Conservation (phyloP, 2,797 vertebrate genomes). For the Syndactyla subalaris region DNA sequence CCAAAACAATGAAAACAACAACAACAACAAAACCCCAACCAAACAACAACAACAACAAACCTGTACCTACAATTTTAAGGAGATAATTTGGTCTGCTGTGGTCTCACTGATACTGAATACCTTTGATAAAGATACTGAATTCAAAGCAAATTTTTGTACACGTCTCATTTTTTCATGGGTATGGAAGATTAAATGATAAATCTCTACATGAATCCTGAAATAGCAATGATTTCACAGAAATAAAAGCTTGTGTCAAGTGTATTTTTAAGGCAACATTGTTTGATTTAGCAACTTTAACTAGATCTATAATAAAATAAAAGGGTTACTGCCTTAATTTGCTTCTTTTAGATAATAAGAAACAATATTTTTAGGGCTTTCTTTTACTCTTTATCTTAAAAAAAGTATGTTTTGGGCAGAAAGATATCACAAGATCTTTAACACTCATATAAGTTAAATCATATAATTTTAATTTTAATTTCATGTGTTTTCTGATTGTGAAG, state of each 20-base stretch:
- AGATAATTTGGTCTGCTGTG: neutral
- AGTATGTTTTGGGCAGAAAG: neutral
- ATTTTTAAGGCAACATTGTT: neutral
- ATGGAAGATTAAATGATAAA: neutral
- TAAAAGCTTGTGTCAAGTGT: neutral
- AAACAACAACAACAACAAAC: no score
- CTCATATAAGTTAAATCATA: neutral
- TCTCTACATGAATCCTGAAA: neutral
- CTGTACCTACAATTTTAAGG: neutral
- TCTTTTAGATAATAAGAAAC: neutral
- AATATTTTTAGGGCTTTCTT: neutral
- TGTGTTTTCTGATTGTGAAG: neutral
- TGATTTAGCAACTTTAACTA: neutral
- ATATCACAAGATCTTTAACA: neutral
- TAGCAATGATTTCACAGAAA: neutral
- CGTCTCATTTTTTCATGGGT: neutral
- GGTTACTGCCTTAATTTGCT: neutral
- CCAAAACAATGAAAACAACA: no score
- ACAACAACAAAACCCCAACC: no score
- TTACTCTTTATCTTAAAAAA: neutral
- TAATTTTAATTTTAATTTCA: neutral
- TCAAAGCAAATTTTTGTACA: neutral
- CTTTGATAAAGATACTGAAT: neutral
- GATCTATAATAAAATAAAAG: neutral
- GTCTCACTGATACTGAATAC: neutral